A percentile compares a stretch with the other conserved stretches of the same genome.
Conservation (phyloP, 2,797 vertebrate genomes). For the Parauchenoglanis punctatus region DNA sequence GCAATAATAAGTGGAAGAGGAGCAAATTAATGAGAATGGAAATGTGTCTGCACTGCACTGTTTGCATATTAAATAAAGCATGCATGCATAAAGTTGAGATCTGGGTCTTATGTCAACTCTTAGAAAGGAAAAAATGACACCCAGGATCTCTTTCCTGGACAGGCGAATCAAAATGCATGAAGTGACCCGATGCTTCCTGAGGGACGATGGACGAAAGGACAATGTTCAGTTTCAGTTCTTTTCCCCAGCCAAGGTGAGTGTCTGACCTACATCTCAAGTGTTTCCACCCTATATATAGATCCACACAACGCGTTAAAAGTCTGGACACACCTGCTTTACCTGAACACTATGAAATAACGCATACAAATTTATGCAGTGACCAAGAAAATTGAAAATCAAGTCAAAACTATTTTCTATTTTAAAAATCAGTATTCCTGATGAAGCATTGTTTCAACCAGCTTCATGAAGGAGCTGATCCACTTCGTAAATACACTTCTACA, state of each 20-base stretch:
- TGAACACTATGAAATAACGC: neutral
- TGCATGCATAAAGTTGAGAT: neutral
- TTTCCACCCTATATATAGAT: conserved; percentile 25
- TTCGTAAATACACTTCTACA: neutral
- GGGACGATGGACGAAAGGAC: conserved; percentile 29
- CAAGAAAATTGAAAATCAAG: neutral
- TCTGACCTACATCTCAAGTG: conserved; percentile 45
- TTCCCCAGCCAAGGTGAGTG: conserved; percentile 9
- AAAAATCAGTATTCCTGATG: neutral
- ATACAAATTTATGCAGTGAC: neutral
- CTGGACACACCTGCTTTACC: neutral
- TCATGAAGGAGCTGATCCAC: neutral
- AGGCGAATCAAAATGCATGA: conserved; percentile 52
- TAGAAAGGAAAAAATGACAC: conserved; percentile 51
- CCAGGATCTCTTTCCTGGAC: neutral
- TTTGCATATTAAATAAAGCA: conserved; percentile 14
- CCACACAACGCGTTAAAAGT: neutral
- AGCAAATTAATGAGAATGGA: conserved; percentile 16
- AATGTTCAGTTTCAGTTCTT: conserved; percentile 2
- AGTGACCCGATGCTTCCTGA: conserved; percentile 51
- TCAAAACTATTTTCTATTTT: neutral
- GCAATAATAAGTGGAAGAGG: conserved; percentile 12
- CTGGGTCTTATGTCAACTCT: conserved; percentile 15
- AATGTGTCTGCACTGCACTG: conserved; percentile 1
- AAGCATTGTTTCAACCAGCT: neutral